A percentile compares a stretch with the other conserved stretches of the same genome.
Evolutionary conservation across 2,113 vertebrate genomes (phyloP).

Genomic region (Oophaga pumilio): DNA sequence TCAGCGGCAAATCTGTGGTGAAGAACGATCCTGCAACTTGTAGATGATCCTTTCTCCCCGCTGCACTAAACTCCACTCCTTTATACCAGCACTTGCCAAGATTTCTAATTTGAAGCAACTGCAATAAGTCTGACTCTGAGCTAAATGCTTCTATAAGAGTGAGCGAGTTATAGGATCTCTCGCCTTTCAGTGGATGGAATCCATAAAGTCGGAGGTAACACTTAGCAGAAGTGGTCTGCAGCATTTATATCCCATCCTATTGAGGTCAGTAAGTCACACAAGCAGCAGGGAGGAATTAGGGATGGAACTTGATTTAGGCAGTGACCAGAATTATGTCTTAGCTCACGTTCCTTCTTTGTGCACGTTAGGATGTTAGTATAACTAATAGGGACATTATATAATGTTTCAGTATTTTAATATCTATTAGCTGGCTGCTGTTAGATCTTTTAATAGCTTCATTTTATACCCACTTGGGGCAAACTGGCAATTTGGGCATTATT

Average conservation of each 20-base stretch:
- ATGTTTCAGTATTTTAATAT: neutral
- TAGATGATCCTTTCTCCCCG: slow-evolving; percentile 61
- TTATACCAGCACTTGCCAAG: slow-evolving; percentile 70
- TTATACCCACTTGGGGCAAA: neutral
- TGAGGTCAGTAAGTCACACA: slow-evolving; percentile 25
- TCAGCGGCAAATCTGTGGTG: neutral
- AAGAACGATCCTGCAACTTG: slow-evolving; percentile 28
- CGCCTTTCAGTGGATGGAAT: slow-evolving; percentile 26
- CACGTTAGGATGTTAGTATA: neutral
- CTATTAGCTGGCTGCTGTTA: neutral
- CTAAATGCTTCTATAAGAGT: slow-evolving; percentile 1
- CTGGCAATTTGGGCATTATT: too few relatives aligned
- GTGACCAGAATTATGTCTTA: neutral
- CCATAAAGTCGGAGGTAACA: slow-evolving; percentile 25
- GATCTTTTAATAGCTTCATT: neutral
- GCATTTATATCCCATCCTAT: neutral
- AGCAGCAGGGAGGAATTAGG: slow-evolving; percentile 48
- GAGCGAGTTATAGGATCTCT: neutral
- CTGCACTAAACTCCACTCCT: slow-evolving; percentile 72
- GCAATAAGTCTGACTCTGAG: slow-evolving; percentile 60
- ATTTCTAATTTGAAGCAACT: slow-evolving; percentile 82
- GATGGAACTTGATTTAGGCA: slow-evolving; percentile 9
- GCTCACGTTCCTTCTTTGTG: neutral
- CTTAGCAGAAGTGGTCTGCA: slow-evolving; percentile 32
- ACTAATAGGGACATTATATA: neutral